phyloP scores from a whole-genome alignment of 2,888 invertebrate species.

The Tenthredo livida region DNA sequence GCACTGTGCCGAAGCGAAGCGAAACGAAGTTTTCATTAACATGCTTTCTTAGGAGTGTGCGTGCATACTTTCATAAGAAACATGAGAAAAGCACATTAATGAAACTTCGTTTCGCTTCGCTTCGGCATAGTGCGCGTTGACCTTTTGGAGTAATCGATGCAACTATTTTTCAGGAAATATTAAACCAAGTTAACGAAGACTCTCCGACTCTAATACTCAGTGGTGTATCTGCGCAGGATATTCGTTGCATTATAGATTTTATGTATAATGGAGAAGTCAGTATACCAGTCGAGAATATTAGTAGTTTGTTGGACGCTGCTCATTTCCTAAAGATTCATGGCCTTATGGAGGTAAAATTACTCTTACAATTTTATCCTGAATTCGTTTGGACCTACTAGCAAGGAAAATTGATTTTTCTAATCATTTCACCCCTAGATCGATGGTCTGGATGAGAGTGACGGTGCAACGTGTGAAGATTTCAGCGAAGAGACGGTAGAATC shows the following conservation, averaged over 20 bases:
- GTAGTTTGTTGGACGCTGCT: constrained; percentile 74
- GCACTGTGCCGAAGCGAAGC: too few relatives aligned
- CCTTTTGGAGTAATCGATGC: not conserved
- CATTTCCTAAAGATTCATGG: constrained; percentile 75
- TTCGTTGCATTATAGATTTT: constrained; percentile 75
- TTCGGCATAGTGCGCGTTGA: too few relatives aligned
- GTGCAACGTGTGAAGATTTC: constrained; percentile 60
- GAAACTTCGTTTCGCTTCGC: too few relatives aligned
- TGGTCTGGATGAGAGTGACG: constrained; percentile 69
- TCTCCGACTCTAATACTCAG: constrained; percentile 76
- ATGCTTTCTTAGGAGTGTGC: too few relatives aligned
- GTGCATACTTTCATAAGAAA: too few relatives aligned
- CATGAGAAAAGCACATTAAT: too few relatives aligned
- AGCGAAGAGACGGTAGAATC: constrained; percentile 60
- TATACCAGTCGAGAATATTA: constrained; percentile 74
- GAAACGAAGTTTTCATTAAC: too few relatives aligned
- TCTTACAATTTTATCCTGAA: not conserved
- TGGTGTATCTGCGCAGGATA: constrained; percentile 74
- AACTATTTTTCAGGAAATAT: constrained; percentile 70
- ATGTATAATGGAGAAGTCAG: constrained; percentile 76
- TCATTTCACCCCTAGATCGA: constrained; percentile 66
- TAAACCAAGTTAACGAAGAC: constrained; percentile 73
- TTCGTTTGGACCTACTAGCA: not conserved
- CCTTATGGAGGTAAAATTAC: constrained; percentile 71
- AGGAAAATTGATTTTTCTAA: not conserved